Evolutionary conservation across 2,797 vertebrate species (phyloP), one percentile per base, ranked within the genome.

Genomic region (Platyrinchus mystaceus): DNA sequence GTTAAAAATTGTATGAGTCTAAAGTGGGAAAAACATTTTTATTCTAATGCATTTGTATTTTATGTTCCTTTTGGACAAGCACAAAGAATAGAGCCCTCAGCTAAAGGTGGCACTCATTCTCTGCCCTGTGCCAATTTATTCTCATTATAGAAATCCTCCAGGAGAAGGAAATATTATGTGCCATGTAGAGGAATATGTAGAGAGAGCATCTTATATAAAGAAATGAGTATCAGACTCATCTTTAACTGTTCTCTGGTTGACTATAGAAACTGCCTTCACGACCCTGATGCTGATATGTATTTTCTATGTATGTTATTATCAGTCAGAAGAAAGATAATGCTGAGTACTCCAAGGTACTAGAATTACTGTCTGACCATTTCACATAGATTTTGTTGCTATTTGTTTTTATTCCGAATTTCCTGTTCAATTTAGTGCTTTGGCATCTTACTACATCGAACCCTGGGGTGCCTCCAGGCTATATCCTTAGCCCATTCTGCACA

Each of bases 381-480:
- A 95, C 78, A 81, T 76, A 94, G 91, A 77, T 93, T 94, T 94
- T 94, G 88, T 91, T 93, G 85, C 59, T 94, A 95, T 94, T 96
- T 96, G 91, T 95, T 96, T 97, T 96, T 93, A 95, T 95, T 96
- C 71, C 94, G 92, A 89, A 93, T 96, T 96, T 97, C 95, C 91
- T 94, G 87, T 97, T 97, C 95, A 95, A 94, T 96, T 94, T 96
- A 96, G 91, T 95, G 89, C 90, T 94, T 96, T 96, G 96, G 90
- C 92, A 96, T 97, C 95, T 96, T 91, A 81, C 88, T 84, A 94
- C 93, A 96, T 95, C 1, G 74, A 97, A 97, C 95, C 91, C 93
- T 95, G 63, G 96, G 96, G 96, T 97, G 96, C 93, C 95, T 97
- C 43, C 68, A 96, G 96, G 97, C 95, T 97, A 91, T 93, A 96